phyloP scores from a whole-genome alignment of 1,140 invertebrate species.

The Reticulitermes speratus region DNA sequence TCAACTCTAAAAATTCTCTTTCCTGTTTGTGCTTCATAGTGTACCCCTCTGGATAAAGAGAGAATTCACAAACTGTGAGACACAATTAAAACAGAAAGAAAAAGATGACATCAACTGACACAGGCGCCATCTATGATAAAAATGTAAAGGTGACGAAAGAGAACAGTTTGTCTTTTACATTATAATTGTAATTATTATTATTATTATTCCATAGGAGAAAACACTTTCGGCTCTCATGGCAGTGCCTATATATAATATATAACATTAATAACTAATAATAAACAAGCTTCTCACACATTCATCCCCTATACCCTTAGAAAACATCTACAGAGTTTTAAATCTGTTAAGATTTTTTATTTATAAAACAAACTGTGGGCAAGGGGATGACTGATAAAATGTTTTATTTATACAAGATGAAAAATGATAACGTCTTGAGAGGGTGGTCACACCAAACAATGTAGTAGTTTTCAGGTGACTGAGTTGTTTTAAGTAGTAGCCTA shows the following conservation, averaged over 20 bases:
- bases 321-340: conserved; percentile 5
- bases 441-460: background rate
- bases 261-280: conserved; percentile 18
- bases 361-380: background rate
- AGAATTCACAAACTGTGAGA: background rate
- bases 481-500: background rate
- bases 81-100: conserved; percentile 12
- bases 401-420: background rate
- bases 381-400: background rate
- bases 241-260: conserved; percentile 19
- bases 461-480: background rate
- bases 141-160: background rate
- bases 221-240: background rate
- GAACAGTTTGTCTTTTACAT: background rate
- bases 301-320: background rate
- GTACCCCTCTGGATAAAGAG: background rate
- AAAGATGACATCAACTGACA: conserved; percentile 11
- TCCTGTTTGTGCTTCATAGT: background rate
- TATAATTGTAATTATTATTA: background rate
- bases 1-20: background rate
- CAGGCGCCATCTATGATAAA: background rate
- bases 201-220: background rate
- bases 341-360: conserved; percentile 13
- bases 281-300: conserved; percentile 15
- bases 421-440: conserved; percentile 12